These are phyloP conservation scores for Planococcus citri DNA, from an alignment of 1,140 invertebrate species.

Conservation along the genomic window DNA sequence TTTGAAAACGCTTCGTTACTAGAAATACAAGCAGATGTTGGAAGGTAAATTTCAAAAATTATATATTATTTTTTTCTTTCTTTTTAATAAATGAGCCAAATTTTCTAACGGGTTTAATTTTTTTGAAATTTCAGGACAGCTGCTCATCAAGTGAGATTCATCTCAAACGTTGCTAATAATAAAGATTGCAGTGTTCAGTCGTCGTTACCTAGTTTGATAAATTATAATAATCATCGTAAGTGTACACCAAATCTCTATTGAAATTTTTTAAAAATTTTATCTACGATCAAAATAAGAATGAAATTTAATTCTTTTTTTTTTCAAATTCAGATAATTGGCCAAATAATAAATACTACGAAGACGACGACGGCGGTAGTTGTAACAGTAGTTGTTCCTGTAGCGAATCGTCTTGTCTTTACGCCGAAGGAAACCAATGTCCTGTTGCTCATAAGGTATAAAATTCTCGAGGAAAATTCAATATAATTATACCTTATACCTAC, in stretches of 20 bases:
- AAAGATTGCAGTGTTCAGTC: conserved; percentile 12
- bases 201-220: conserved; percentile 12
- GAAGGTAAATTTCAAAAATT: background rate
- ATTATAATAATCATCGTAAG: conserved; percentile 17
- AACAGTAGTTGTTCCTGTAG: conserved; percentile 32
- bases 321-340: conserved; percentile 6
- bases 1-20: conserved; percentile 22
- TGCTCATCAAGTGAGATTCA: conserved; percentile 3
- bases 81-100: background rate
- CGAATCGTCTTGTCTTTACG: conserved; percentile 31
- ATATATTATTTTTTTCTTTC: background rate
- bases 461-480: too few relatives aligned
- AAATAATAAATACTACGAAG: conserved; percentile 6
- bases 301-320: too few relatives aligned
- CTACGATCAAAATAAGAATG: too few relatives aligned
- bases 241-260: background rate
- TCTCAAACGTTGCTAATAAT: background rate
- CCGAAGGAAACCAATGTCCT: conserved; percentile 24
- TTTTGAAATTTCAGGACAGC: background rate
- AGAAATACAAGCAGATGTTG: conserved; percentile 3
- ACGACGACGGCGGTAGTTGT: conserved; percentile 25
- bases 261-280: too few relatives aligned
- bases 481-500: too few relatives aligned
- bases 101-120: background rate
- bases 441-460: background rate